phyloP scores from a whole-genome alignment of 2,113 vertebrate genomes.

The Ia io region DNA sequence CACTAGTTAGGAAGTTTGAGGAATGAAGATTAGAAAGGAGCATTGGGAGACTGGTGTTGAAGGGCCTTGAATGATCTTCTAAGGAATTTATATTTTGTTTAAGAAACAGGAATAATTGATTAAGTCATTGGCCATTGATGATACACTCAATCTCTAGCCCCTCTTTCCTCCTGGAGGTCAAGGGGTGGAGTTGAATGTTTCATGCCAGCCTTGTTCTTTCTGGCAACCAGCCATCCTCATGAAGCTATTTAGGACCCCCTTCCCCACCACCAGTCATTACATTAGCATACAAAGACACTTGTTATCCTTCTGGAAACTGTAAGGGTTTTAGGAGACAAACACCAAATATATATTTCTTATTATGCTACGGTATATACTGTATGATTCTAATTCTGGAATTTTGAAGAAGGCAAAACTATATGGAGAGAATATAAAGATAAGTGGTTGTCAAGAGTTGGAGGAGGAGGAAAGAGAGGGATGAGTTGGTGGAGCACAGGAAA shows the following conservation, averaged over 20 bases:
- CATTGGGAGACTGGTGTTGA: neutral
- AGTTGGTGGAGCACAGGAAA: neutral
- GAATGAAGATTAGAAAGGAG: neutral
- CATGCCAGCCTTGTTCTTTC: neutral
- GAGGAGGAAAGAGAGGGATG: neutral
- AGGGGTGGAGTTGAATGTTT: neutral
- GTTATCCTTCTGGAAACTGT: neutral
- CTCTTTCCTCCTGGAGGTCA: neutral
- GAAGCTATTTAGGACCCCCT: neutral
- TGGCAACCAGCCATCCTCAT: neutral
- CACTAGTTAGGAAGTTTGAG: neutral
- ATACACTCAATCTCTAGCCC: neutral
- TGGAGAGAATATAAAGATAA: neutral
- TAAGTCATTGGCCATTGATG: neutral
- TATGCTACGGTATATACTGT: neutral
- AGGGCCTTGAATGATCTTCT: neutral
- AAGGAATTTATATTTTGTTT: slow-evolving; percentile 1
- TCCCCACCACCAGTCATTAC: neutral
- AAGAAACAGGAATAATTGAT: neutral
- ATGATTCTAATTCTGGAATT: neutral
- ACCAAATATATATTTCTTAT: neutral
- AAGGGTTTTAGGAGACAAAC: neutral
- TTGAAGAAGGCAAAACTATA: neutral
- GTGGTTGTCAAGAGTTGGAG: neutral
- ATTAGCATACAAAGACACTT: neutral